These are phyloP conservation scores for Gymnothorax reevesii DNA, from an alignment of 2,797 vertebrate genomes.

Conservation along the genomic window DNA sequence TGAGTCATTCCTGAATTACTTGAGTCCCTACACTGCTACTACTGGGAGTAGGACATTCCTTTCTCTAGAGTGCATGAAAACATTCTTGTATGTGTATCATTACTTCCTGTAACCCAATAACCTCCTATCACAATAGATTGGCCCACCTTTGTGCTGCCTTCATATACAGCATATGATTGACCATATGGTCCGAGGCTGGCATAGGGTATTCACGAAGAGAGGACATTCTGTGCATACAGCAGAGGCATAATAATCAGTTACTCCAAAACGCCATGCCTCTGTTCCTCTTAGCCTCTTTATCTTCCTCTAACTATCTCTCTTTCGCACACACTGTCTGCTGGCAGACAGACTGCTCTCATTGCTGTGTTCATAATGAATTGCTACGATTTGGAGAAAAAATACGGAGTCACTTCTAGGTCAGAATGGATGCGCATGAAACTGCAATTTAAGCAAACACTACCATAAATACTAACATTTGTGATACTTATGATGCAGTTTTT, in stretches of 20 bases:
- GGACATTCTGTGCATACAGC: neutral
- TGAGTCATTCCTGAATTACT: no score
- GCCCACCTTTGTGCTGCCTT: neutral
- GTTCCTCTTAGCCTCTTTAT: neutral
- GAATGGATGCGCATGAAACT: slow-evolving; percentile 9
- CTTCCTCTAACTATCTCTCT: neutral
- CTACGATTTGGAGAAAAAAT: neutral
- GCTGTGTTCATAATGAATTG: slow-evolving; percentile 21
- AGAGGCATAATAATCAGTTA: neutral
- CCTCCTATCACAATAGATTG: neutral
- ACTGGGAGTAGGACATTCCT: neutral
- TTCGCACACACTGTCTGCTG: slow-evolving; percentile 6
- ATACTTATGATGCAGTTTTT: no score
- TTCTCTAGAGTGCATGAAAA: neutral
- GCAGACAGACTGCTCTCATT: slow-evolving; percentile 18
- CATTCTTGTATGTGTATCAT: neutral
- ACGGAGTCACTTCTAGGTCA: neutral
- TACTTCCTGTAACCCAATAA: neutral
- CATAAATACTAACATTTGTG: neutral
- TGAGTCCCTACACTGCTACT: neutral
- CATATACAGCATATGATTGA: neutral
- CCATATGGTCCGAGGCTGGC: neutral
- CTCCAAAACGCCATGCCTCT: neutral
- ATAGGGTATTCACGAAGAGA: neutral
- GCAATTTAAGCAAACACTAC: neutral